These are phyloP conservation scores for Parus major DNA, from an alignment of 2,113 vertebrate genomes.

Conservation along the genomic window DNA sequence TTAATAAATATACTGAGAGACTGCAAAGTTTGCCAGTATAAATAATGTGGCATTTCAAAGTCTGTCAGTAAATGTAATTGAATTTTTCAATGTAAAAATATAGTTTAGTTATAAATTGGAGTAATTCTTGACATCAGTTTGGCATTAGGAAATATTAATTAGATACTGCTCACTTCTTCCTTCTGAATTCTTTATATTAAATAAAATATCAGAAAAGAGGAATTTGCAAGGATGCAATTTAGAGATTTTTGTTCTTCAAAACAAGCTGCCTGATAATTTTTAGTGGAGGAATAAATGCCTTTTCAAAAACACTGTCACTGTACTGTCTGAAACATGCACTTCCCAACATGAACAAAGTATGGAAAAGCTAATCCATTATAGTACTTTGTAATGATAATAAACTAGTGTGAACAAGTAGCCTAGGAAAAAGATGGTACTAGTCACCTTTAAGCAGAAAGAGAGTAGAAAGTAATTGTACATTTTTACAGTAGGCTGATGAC, in stretches of 20 bases:
- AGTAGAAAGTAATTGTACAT: conserved; percentile 73
- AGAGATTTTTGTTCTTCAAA: conserved; percentile 69
- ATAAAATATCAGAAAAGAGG: conserved; percentile 61
- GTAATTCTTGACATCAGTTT: conserved; percentile 73
- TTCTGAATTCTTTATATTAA: conserved; percentile 62
- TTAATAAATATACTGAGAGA: conserved; percentile 74
- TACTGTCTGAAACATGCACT: conserved; percentile 67
- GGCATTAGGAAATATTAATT: conserved; percentile 78
- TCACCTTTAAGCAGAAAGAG: conserved; percentile 75
- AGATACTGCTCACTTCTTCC: conserved; percentile 58
- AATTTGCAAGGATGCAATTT: conserved; percentile 71
- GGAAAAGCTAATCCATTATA: conserved; percentile 74
- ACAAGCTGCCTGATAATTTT: conserved; percentile 69
- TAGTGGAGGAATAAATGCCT: conserved; percentile 56
- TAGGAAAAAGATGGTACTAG: conserved; percentile 73
- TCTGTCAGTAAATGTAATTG: conserved; percentile 77
- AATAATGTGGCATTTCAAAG: conserved; percentile 79
- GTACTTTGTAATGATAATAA: conserved; percentile 78
- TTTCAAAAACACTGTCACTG: conserved; percentile 67
- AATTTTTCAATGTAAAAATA: conserved; percentile 80
- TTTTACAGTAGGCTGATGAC: conserved; percentile 74
- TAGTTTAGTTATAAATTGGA: conserved; percentile 73
- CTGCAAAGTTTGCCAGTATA: conserved; percentile 75
- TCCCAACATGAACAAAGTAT: conserved; percentile 70
- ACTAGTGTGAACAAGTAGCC: conserved; percentile 73